Percentiles rank a stretch among this genome's conserved stretches.
Conservation (phyloP, 2,888 invertebrate species). For the Euphydryas editha region DNA sequence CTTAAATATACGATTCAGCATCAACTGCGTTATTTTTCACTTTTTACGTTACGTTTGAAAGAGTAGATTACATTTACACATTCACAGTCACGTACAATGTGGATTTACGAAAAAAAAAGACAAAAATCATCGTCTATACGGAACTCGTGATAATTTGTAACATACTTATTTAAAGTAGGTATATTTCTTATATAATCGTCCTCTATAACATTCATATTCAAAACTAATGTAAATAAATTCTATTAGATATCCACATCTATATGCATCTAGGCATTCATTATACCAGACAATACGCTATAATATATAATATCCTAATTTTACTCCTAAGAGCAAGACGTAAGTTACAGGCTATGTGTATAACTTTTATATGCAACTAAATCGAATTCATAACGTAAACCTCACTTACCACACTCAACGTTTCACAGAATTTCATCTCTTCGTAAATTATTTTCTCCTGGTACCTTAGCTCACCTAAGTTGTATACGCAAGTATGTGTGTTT, state of each 20-base stretch:
- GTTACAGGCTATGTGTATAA: neutral
- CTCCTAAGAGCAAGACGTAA: neutral
- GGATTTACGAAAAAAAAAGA: neutral
- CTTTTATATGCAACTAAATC: conserved; percentile 10
- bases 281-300: neutral
- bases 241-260: too few species aligned
- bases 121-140: neutral
- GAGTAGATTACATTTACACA: conserved; percentile 18
- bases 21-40: conserved; percentile 31
- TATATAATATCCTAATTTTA: neutral
- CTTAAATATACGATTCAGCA: conserved; percentile 43
- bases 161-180: too few species aligned
- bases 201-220: too few species aligned
- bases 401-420: conserved; percentile 1
- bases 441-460: conserved; percentile 40
- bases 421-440: conserved; percentile 18
- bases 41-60: conserved; percentile 24
- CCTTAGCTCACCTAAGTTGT: conserved; percentile 21
- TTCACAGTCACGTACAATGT: conserved; percentile 2
- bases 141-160: too few species aligned
- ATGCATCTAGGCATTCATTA: too few species aligned
- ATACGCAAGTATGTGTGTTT: conserved; percentile 19
- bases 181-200: too few species aligned
- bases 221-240: too few species aligned
- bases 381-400: conserved; percentile 4